A percentile compares a stretch with the other conserved stretches of the same genome.
Conservation (phyloP, 2,888 invertebrate species). For the Doris montereyensis region DNA sequence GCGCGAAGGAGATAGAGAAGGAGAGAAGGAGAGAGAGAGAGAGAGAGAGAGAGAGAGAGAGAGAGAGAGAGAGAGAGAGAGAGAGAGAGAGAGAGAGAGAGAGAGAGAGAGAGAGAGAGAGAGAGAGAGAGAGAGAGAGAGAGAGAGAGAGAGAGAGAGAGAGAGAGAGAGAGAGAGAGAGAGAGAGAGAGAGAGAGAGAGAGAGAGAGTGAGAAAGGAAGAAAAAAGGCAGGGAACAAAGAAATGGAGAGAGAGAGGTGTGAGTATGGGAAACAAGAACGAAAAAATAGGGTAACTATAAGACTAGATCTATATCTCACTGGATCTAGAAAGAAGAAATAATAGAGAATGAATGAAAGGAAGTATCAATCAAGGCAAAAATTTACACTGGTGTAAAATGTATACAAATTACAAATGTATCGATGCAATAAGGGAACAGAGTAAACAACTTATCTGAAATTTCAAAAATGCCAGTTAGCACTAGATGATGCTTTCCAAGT, state of each 20-base stretch:
- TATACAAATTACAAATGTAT: too few relatives aligned
- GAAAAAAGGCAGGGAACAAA: background rate
- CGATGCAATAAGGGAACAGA: too few relatives aligned
- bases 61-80: slow-evolving; percentile 4
- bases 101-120: background rate
- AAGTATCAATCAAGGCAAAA: too few relatives aligned
- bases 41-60: background rate
- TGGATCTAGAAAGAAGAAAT: too few relatives aligned
- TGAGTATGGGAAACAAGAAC: background rate
- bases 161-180: background rate
- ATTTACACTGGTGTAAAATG: too few relatives aligned
- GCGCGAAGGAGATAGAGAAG: background rate
- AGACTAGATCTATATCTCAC: too few relatives aligned
- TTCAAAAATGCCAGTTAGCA: too few relatives aligned
- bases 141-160: background rate
- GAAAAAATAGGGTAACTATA: too few relatives aligned
- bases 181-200: background rate
- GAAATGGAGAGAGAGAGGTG: background rate
- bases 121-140: background rate
- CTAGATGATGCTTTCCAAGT: too few relatives aligned
- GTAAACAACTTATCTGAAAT: too few relatives aligned
- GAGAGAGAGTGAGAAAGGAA: background rate
- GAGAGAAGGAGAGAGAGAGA: slow-evolving; percentile 1
- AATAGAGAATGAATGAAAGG: too few relatives aligned
- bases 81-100: background rate